Percentiles rank a stretch among this genome's conserved stretches.
Conservation (phyloP, 2,888 invertebrate species). For the Pelosia muscerda region DNA sequence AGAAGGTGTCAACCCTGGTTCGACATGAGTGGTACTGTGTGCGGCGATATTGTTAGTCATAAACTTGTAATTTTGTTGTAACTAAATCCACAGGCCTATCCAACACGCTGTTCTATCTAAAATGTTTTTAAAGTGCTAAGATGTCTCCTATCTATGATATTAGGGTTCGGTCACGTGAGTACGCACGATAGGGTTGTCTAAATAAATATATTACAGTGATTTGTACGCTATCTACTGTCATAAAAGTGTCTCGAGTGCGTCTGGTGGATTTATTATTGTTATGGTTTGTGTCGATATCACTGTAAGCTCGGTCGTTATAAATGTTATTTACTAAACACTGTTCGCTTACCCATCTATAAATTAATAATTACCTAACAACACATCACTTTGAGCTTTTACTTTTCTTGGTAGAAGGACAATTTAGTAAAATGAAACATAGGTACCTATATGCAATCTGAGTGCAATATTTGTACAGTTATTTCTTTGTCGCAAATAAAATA, state of each 20-base stretch:
- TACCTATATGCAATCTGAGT: too few relatives aligned
- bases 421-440: neutral
- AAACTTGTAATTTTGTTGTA: constrained; percentile 82
- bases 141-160: constrained; percentile 64
- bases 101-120: constrained; percentile 75
- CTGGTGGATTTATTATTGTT: constrained; percentile 70
- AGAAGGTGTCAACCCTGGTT: constrained; percentile 49
- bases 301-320: constrained; percentile 19
- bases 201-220: constrained; percentile 75
- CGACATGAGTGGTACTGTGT: constrained; percentile 63
- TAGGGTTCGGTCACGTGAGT: constrained; percentile 49
- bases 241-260: constrained; percentile 75
- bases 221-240: constrained; percentile 72
- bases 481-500: too few relatives aligned
- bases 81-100: constrained; percentile 74
- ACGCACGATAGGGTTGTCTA: constrained; percentile 57
- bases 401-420: neutral
- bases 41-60: constrained; percentile 77
- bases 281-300: constrained; percentile 48
- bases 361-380: constrained; percentile 11
- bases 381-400: neutral
- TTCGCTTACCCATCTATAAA: too few relatives aligned
- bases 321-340: constrained; percentile 16
- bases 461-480: too few relatives aligned
- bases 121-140: constrained; percentile 79